Evolutionary conservation across 1,140 invertebrate species (phyloP), one percentile per base, ranked within the genome.

Genomic region (Hetaerina americana): DNA sequence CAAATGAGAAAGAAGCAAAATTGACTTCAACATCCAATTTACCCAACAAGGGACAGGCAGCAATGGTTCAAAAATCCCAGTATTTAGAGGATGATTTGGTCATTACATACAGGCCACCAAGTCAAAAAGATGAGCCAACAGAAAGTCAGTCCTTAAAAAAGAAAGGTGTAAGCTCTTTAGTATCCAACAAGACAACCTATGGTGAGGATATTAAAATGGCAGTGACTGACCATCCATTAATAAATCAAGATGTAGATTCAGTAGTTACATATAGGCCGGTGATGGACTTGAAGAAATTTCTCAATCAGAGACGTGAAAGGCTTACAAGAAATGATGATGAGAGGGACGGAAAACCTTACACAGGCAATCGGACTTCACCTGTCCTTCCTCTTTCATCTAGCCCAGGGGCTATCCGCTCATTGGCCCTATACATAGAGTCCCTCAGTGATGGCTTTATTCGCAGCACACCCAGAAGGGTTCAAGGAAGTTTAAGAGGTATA

Each of bases 381-480:
- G 1, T 18, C 40, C 15, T 57, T n/a, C 40, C 40, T 2, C 40
- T 57, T 1, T 90, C 89, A 0, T 86, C 89, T 0, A 88, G 89
- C 0, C 88, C 90, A 0, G 89, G 90, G 76, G 89, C 90, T 0
- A 79, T 93, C 1, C 90, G 92, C 76, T 90, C 90, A 0, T 77
- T 93, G 49, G 90, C 90, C 26, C 83, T 90, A 73, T 92, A 92
- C 75, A 92, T 92, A 78, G 89, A 90, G 5, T 87, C 87, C 18
- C 87, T 40, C 6, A 66, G 67, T 2, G 40, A 71, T 29, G 24
- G 67, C 22, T n/a, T 57, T 2, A 12, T 57, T 57, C 22, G 22
- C 22, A 57, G 22, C 10, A 57, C 40, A 57, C 22, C 15, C 22
- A 57, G 10, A n/a, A 12, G 22, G 40, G 22, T n/a, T 18, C 15